Conservation (phyloP, 2,888 invertebrate genomes). For the Andrena fulva region DNA sequence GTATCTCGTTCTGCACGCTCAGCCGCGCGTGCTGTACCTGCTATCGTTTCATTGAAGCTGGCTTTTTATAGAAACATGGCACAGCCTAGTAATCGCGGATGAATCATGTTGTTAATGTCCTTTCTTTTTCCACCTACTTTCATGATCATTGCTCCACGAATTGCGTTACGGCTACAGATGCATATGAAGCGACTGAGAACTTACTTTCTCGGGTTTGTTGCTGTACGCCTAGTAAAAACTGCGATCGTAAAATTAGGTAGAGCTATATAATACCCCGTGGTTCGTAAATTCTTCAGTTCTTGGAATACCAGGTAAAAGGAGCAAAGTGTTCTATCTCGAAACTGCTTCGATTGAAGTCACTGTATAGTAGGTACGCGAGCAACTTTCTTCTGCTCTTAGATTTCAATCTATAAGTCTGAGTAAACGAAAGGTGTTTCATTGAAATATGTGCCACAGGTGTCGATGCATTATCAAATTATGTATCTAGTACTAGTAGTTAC, state of each 20-base stretch:
- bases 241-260: background rate
- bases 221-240: background rate
- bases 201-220: constrained; percentile 11
- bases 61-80: background rate
- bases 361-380: too few relatives aligned
- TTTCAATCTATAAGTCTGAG: too few relatives aligned
- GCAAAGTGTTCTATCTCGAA: too few relatives aligned
- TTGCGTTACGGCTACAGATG: constrained; percentile 14
- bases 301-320: too few relatives aligned
- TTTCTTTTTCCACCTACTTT: constrained; percentile 32
- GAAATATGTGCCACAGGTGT: too few relatives aligned
- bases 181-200: background rate
- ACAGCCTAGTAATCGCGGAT: background rate
- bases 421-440: too few relatives aligned
- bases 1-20: background rate
- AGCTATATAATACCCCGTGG: too few relatives aligned
- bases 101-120: constrained; percentile 13
- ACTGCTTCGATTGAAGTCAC: too few relatives aligned
- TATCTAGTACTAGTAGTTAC: too few relatives aligned
- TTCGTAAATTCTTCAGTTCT: too few relatives aligned
- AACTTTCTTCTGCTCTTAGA: too few relatives aligned
- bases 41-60: background rate
- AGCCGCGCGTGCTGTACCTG: background rate
- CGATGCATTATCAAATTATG: too few relatives aligned
- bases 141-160: constrained; percentile 5